A percentile compares a stretch with the other conserved stretches of the same genome.
Conservation (phyloP, 2,797 vertebrate genomes). For the Semaprochilodus insignis region DNA sequence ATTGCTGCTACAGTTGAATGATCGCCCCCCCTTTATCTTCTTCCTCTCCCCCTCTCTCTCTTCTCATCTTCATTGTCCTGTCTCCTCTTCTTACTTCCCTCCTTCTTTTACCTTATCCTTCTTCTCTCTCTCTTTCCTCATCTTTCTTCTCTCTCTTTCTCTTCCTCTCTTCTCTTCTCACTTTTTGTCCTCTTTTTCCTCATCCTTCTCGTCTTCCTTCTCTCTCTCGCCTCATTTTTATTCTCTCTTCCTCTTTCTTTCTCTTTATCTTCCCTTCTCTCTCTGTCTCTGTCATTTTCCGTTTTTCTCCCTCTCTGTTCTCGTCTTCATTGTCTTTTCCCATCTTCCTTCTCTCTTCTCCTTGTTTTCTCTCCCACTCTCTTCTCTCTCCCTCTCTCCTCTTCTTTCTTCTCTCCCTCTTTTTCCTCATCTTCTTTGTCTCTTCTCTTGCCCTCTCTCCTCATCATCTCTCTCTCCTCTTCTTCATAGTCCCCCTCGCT, state of each 20-base stretch:
- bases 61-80: neutral
- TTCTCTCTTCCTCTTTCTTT: no score
- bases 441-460: neutral
- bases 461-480: neutral
- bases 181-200: neutral
- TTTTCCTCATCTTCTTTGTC: neutral
- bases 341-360: neutral
- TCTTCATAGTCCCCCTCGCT: neutral
- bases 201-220: neutral
- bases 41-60: neutral
- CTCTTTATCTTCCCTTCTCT: no score
- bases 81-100: neutral
- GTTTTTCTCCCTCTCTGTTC: neutral
- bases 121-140: neutral
- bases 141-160: neutral
- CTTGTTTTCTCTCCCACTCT: neutral
- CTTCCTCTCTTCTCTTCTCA: neutral
- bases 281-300: no score
- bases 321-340: neutral
- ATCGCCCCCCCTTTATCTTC: neutral
- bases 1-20: constrained; percentile 26
- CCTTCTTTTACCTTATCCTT: neutral
- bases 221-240: neutral
- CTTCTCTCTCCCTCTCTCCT: no score
- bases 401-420: neutral